phyloP scores from a whole-genome alignment of 2,888 invertebrate species.

The Eupithecia abbreviata region DNA sequence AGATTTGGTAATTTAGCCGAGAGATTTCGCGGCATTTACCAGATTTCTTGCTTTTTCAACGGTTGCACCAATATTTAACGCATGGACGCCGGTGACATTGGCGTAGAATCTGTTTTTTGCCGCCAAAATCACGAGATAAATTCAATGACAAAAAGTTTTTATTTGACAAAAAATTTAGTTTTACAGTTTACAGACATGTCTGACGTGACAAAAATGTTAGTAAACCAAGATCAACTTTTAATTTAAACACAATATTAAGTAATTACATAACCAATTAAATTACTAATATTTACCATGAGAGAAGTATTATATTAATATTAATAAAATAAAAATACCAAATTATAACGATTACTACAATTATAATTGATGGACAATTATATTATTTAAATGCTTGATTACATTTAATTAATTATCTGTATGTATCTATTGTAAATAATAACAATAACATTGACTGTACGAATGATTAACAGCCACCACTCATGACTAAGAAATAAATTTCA shows the following conservation, averaged over 20 bases:
- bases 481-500: background rate
- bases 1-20: slow-evolving; percentile 69
- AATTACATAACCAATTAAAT: background rate
- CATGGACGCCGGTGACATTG: slow-evolving; percentile 79
- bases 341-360: background rate
- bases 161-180: slow-evolving; percentile 39
- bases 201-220: background rate
- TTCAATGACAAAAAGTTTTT: slow-evolving; percentile 60
- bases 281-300: background rate
- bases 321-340: too few relatives aligned
- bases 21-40: slow-evolving; percentile 81
- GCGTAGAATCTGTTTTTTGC: slow-evolving; percentile 67
- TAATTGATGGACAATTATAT: background rate
- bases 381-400: background rate
- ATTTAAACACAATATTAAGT: background rate
- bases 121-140: slow-evolving; percentile 63
- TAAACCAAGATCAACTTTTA: background rate
- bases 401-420: background rate
- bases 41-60: slow-evolving; percentile 76
- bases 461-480: background rate
- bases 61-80: slow-evolving; percentile 78
- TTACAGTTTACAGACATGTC: slow-evolving; percentile 3
- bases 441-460: background rate
- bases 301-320: too few relatives aligned
- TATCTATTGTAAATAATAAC: background rate